Evolutionary conservation across 1,140 invertebrate genomes (phyloP).

Genomic region (Lerema accius): DNA sequence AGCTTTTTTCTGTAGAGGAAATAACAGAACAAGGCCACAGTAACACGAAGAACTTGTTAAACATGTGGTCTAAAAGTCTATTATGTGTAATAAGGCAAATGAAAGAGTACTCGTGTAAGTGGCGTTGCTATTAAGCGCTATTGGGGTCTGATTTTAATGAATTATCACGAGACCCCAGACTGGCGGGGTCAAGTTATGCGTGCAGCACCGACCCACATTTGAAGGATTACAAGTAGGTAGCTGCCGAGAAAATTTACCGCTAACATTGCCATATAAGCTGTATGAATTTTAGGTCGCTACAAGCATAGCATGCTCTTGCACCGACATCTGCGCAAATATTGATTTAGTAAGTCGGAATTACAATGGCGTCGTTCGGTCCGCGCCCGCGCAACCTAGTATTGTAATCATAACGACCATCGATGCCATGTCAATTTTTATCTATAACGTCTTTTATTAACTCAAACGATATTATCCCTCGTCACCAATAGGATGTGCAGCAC

Average conservation of each 20-base stretch:
- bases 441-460: slow-evolving; percentile 29
- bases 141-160: slow-evolving; percentile 64
- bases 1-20: slow-evolving; percentile 17
- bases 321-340: slow-evolving; percentile 82
- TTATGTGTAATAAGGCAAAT: slow-evolving; percentile 2
- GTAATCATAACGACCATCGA: slow-evolving; percentile 41
- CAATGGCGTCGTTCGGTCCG: slow-evolving; percentile 60
- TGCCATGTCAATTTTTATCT: slow-evolving; percentile 45
- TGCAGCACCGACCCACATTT: slow-evolving; percentile 79
- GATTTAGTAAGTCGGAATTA: slow-evolving; percentile 78
- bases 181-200: slow-evolving; percentile 73
- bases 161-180: slow-evolving; percentile 59
- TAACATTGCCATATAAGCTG: slow-evolving; percentile 81
- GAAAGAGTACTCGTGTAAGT: slow-evolving; percentile 13
- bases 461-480: slow-evolving; percentile 17
- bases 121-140: slow-evolving; percentile 35
- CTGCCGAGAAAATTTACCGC: slow-evolving; percentile 81
- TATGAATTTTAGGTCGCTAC: slow-evolving; percentile 82
- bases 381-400: slow-evolving; percentile 50
- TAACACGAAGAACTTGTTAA: slow-evolving; percentile 1
- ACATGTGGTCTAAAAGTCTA: background rate
- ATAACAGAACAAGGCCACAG: slow-evolving; percentile 10
- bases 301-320: slow-evolving; percentile 78
- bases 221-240: slow-evolving; percentile 81
- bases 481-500: too few species aligned